These are phyloP conservation scores for Copidosoma aretas DNA, from an alignment of 2,888 invertebrate species.

Conservation along the genomic window DNA sequence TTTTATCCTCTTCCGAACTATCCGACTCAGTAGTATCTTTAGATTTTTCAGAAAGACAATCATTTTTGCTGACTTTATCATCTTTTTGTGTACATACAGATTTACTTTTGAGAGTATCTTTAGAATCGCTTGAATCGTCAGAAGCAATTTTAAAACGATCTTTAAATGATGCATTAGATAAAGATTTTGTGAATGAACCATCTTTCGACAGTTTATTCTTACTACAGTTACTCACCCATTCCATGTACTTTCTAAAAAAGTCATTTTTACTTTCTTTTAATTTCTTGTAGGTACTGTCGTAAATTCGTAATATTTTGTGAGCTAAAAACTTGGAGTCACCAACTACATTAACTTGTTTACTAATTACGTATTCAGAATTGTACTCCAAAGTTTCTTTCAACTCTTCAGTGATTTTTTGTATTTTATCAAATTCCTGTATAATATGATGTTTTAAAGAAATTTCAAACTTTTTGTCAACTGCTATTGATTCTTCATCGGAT, in stretches of 20 bases:
- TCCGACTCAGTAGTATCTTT: not conserved
- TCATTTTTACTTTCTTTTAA: slow-evolving; percentile 21
- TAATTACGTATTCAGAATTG: slow-evolving; percentile 20
- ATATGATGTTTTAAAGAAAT: slow-evolving; percentile 26
- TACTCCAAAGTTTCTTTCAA: slow-evolving; percentile 22
- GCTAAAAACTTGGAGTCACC: slow-evolving; percentile 36
- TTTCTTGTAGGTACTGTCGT: slow-evolving; percentile 18
- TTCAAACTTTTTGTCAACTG: slow-evolving; percentile 28
- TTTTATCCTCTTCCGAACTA: not conserved
- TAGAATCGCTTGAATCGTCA: not conserved
- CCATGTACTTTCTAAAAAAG: slow-evolving; percentile 23
- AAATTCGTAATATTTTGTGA: slow-evolving; percentile 33
- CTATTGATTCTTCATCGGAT: slow-evolving; percentile 35
- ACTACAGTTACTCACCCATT: slow-evolving; percentile 19
- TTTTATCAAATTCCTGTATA: slow-evolving; percentile 23
- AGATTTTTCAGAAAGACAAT: not conserved
- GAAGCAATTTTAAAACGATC: not conserved
- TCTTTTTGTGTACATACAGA: not conserved
- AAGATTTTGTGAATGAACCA: not conserved
- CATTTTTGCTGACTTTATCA: not conserved
- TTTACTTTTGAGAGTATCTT: not conserved
- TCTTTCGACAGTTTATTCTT: not conserved
- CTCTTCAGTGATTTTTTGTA: slow-evolving; percentile 6
- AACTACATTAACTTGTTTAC: slow-evolving; percentile 27
- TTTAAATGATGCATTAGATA: not conserved